These are phyloP conservation scores for Rousettus leschenaultii DNA, from an alignment of 2,113 vertebrate species.

Conservation along the genomic window DNA sequence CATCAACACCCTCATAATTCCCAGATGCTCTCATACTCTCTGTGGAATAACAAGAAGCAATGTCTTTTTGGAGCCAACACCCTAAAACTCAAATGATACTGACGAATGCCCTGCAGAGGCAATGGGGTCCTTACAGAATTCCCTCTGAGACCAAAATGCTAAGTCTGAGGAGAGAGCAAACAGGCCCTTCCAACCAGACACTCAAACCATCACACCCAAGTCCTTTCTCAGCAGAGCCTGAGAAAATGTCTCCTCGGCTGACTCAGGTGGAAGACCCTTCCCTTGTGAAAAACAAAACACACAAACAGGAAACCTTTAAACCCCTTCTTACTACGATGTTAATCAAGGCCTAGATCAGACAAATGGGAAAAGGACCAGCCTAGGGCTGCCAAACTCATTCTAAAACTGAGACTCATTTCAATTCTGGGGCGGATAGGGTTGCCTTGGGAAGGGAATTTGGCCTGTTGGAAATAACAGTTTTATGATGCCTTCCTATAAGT, in stretches of 20 bases:
- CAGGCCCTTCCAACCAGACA: not conserved
- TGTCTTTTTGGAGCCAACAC: constrained; percentile 35
- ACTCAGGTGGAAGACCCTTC: not conserved
- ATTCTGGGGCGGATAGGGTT: constrained; percentile 27
- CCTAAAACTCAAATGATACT: constrained; percentile 12
- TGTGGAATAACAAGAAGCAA: constrained; percentile 18
- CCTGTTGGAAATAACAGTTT: constrained; percentile 59
- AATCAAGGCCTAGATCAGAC: constrained; percentile 36
- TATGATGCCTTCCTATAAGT: constrained; percentile 63
- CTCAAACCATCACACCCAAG: not conserved
- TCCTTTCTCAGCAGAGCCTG: not conserved
- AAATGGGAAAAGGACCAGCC: not conserved
- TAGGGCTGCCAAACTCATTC: not conserved
- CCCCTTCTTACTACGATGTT: not conserved
- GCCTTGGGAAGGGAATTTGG: constrained; percentile 6
- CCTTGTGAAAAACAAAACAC: not conserved
- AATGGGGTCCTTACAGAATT: not conserved
- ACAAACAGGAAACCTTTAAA: not conserved
- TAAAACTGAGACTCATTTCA: constrained; percentile 24
- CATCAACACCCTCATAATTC: constrained; percentile 62
- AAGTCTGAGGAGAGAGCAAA: not conserved
- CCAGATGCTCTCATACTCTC: constrained; percentile 60
- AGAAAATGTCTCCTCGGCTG: not conserved
- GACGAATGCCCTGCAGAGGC: not conserved
- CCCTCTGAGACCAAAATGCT: not conserved